Conservation (phyloP, 2,888 invertebrate genomes). For the Drosophila barbarae region DNA sequence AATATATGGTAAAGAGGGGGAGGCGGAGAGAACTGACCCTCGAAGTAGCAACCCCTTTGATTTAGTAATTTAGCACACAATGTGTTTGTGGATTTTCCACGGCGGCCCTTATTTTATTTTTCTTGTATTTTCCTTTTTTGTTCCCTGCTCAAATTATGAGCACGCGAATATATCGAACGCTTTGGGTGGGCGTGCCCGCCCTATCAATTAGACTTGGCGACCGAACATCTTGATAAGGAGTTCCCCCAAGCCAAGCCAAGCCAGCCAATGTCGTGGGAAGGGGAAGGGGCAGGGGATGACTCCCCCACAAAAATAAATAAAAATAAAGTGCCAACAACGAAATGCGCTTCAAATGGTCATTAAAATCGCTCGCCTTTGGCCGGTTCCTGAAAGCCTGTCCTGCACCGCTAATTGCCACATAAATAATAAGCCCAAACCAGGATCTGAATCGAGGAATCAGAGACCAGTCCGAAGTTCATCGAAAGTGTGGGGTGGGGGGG, state of each 20-base stretch:
- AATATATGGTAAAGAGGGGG: not conserved
- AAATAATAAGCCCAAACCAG: conserved; percentile 61
- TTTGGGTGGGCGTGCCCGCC: conserved; percentile 61
- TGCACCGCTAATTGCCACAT: conserved; percentile 72
- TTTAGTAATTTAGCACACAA: conserved; percentile 72
- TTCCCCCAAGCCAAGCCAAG: not conserved
- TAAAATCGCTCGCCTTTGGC: conserved; percentile 53
- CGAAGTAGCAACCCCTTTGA: conserved; percentile 48
- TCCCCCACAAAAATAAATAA: conserved; percentile 58
- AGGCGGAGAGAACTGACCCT: conserved; percentile 12
- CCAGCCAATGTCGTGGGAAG: not conserved
- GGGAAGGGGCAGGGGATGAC: not conserved
- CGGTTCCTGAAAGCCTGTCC: conserved; percentile 58
- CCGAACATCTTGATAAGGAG: conserved; percentile 68
- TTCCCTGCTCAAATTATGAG: conserved; percentile 59
- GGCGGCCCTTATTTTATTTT: conserved; percentile 4
- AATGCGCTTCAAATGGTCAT: conserved; percentile 75
- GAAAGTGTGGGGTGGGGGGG: not conserved
- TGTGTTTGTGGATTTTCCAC: conserved; percentile 69
- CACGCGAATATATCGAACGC: conserved; percentile 70
- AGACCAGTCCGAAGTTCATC: conserved; percentile 11
- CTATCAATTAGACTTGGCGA: conserved; percentile 71
- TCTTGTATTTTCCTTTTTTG: not conserved
- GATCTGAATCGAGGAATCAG: conserved; percentile 9
- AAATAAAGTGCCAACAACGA: conserved; percentile 70